These are phyloP conservation scores for Aspidiotus rigidus DNA, from an alignment of 2,888 invertebrate species.

Conservation along the genomic window DNA sequence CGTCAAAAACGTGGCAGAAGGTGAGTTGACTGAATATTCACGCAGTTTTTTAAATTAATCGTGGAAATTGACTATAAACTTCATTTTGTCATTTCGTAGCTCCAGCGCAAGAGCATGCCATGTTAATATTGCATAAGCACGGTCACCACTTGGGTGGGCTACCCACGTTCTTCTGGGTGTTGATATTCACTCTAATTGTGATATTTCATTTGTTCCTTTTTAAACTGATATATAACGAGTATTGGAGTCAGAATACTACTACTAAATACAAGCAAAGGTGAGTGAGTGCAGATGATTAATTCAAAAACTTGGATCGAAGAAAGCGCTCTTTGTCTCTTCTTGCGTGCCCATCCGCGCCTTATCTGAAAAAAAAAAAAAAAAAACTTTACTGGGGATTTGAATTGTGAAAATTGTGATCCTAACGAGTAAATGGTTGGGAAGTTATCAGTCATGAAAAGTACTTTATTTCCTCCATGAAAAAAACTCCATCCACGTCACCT, in stretches of 20 bases:
- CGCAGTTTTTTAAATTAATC: neutral
- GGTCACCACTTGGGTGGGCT: constrained; percentile 82
- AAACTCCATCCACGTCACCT: no score
- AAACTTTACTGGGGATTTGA: no score
- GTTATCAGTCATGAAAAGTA: no score
- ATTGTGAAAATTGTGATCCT: no score
- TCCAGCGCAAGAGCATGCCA: constrained; percentile 81
- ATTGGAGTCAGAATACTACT: constrained; percentile 57
- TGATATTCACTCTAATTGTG: constrained; percentile 75
- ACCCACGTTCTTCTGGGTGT: constrained; percentile 85
- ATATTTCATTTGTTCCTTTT: constrained; percentile 88
- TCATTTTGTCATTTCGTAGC: constrained; percentile 47
- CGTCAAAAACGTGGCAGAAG: constrained; percentile 68
- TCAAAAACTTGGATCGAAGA: neutral
- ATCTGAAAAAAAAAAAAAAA: no score
- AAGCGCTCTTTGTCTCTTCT: no score
- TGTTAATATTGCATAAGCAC: constrained; percentile 82
- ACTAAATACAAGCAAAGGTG: constrained; percentile 57
- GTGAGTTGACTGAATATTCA: constrained; percentile 41
- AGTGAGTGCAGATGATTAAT: constrained; percentile 42
- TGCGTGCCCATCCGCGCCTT: no score
- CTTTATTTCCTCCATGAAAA: no score
- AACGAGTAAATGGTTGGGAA: no score
- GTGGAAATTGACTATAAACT: neutral
- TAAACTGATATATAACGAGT: constrained; percentile 83